Evolutionary conservation across 2,797 vertebrate species (phyloP).

Genomic region (Poliocrania exsul): DNA sequence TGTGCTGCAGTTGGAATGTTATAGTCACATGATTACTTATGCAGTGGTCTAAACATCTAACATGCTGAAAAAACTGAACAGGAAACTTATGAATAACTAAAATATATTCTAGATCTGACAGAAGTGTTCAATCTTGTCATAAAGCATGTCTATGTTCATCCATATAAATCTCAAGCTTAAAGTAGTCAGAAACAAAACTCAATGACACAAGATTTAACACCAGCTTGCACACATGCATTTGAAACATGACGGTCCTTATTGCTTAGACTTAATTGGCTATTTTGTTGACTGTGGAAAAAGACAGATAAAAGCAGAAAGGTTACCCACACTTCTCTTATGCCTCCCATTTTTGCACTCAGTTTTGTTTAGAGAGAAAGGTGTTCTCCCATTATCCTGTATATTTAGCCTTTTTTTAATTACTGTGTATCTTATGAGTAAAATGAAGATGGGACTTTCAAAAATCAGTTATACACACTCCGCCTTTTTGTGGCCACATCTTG

Average conservation of each 20-base stretch:
- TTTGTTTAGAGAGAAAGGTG: background rate
- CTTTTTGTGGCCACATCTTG: background rate
- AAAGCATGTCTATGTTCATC: background rate
- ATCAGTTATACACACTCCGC: background rate
- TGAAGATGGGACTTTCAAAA: background rate
- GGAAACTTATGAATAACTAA: background rate
- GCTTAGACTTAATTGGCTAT: background rate
- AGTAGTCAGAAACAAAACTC: background rate
- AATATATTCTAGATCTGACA: background rate
- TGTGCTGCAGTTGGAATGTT: background rate
- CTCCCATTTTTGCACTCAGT: background rate
- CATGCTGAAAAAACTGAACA: background rate
- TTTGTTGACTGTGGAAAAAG: background rate
- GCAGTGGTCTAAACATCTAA: background rate
- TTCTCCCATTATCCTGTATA: background rate
- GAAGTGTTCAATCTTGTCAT: background rate
- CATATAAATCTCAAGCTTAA: background rate
- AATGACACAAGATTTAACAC: background rate
- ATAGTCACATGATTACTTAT: background rate
- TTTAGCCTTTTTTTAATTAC: background rate
- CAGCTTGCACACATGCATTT: background rate
- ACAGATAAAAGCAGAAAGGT: background rate
- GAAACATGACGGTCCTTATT: background rate
- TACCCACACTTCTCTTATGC: background rate
- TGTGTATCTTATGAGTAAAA: background rate